A percentile compares a stretch with the other conserved stretches of the same genome.
These are phyloP conservation scores for Acleris laterana DNA, from an alignment of 2,888 invertebrate species.

Conservation along the genomic window DNA sequence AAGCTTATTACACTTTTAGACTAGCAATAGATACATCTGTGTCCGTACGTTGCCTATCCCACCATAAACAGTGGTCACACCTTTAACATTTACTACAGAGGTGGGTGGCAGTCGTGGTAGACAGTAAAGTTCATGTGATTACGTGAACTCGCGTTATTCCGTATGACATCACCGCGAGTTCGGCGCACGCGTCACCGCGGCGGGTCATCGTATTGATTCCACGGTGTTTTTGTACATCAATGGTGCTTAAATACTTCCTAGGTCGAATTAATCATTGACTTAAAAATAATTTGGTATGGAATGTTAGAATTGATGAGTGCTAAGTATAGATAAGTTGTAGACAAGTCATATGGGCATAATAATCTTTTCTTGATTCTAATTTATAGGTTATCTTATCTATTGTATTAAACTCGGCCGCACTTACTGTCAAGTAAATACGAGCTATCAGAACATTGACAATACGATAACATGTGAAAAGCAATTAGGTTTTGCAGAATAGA, in stretches of 20 bases:
- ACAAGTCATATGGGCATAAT: too few species aligned
- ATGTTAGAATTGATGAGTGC: too few species aligned
- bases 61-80: constrained; percentile 4
- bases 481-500: too few species aligned
- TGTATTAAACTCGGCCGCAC: too few species aligned
- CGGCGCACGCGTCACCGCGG: constrained; percentile 48
- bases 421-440: too few species aligned
- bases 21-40: too few species aligned
- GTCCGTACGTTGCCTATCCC: not conserved
- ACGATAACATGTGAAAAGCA: too few species aligned
- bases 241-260: constrained; percentile 33
- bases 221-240: constrained; percentile 21
- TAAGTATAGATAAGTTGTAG: too few species aligned
- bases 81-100: not conserved
- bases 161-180: constrained; percentile 53
- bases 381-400: too few species aligned
- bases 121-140: constrained; percentile 35
- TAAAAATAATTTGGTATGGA: not conserved
- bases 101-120: constrained; percentile 20
- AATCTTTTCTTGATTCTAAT: too few species aligned
- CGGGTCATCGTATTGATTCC: constrained; percentile 36
- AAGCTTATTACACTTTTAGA: too few species aligned
- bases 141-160: constrained; percentile 43
- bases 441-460: too few species aligned
- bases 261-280: constrained; percentile 4